Conservation (phyloP, 2,888 invertebrate species). For the Tetrapedia diversipes region DNA sequence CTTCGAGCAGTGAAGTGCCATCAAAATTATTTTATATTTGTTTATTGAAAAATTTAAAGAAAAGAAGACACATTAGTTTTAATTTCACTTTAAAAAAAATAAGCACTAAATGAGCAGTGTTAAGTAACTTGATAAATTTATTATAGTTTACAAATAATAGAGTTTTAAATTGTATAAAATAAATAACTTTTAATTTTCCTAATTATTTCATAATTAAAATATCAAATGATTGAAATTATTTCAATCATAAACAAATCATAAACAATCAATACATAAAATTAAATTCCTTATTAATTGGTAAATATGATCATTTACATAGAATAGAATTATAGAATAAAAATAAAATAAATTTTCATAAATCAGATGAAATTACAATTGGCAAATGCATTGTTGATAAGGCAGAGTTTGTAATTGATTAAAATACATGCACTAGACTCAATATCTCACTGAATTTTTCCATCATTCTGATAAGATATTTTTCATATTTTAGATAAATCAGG, state of each 20-base stretch:
- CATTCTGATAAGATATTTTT: slow-evolving; percentile 19
- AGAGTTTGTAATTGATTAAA: neutral
- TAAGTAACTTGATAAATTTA: neutral
- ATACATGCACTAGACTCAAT: neutral
- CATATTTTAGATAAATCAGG: neutral
- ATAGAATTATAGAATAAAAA: no score
- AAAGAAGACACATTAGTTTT: neutral
- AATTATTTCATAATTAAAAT: neutral
- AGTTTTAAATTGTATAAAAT: neutral
- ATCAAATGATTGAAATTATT: neutral
- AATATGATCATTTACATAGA: neutral
- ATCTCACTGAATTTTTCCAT: slow-evolving; percentile 33
- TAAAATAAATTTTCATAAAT: neutral
- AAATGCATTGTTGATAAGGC: slow-evolving; percentile 1
- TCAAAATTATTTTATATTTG: neutral
- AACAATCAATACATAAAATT: no score
- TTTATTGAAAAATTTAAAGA: neutral
- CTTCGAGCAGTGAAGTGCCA: neutral
- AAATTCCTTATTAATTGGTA: neutral
- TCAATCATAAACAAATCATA: no score
- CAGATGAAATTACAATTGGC: neutral
- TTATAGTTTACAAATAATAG: slow-evolving; percentile 17
- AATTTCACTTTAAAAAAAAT: neutral
- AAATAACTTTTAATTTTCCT: neutral
- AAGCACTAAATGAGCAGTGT: neutral